Base-by-base conservation (phyloP, 2,888 invertebrate species). In the Ctenicera cuprea region DNA sequence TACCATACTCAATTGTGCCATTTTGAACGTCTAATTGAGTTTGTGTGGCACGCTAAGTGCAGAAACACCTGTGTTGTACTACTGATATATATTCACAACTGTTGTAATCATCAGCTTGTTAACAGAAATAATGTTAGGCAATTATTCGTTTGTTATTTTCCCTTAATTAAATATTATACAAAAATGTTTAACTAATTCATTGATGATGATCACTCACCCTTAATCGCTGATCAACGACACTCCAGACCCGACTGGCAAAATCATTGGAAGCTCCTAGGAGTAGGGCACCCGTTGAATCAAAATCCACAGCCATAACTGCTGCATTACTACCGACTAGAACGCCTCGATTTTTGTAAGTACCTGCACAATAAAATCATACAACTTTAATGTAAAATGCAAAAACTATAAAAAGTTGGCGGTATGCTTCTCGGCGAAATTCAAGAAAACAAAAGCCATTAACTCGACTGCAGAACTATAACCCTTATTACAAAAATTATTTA, bases 191-290 rank as follows among this genome's bases (percentile, higher is more conserved):
- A 11, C 9, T 14, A 41, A 41, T 12, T n/a, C n/a, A 12, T 4
- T 4, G 7, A 48, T 16, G 14, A 37, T 0, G 33, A 59, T 14
- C 33, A 73, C 77, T 76, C 64, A 79, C 97, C 94, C 96, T 92
- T 87, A 97, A 90, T 85, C 98, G 91, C 87, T 94, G 95, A 88
- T 98, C 98, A 79, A 89, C 89, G 64, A 98, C 92, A 9, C 96
- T 96, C 99, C 99, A 99, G 73, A 99, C 95, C 74, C 99, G 91
- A 84, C 97, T 96, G 16, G 98, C 98, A 87, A 95, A 97, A 89
- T 99, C 99, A 87, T 97, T 97, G 50, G 98, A 98, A 57, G 98
- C 96, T 14, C 95, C 99, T 67, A 99, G 90, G 74, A 98, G 90
- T 83, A 94, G 91, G 11, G 93, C 91, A 66, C 97, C 97, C 71